Base-by-base conservation (phyloP, 2,113 vertebrate species). In the Periophthalmus modestus region DNA sequence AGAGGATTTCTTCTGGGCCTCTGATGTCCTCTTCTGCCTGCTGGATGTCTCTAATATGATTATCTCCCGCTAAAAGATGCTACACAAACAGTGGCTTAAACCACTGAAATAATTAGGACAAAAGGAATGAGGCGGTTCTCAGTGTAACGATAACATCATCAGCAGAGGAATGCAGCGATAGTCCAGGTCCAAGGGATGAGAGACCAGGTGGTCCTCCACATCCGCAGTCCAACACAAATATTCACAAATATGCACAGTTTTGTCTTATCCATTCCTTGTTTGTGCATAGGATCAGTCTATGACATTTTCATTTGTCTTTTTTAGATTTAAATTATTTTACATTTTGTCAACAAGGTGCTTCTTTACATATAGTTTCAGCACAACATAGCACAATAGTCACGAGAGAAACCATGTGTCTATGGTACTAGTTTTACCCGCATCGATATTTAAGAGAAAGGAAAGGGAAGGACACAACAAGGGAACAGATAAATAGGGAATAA, bases 341-440 rank as follows among this genome's bases (percentile, higher is more conserved):
- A 89, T 90, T 86, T 86, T 81, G 87, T 93, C 88, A 72, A 93
- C 94, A 96, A 97, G 94, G 95, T 97, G 96, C 95, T 95, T 95
- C 94, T 95, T 94, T 90, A 94, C 93, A 93, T 91, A 83, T 84
- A 90, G 85, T 92, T 92, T 95, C 85, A 93, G 92, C 93, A 93
- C 93, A 91, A 93, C 92, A 93, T 95, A 93, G 78, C 93, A 95
- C 94, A 93, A 93, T 92, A 93, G 94, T 95, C 94, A 95, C 89
- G 79, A 92, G 88, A 91, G 80, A 91, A 94, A 94, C 92, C 72
- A 93, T 94, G 94, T 94, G 93, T 93, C 93, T 93, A 93, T 92
- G 93, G 94, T 94, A 91, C 93, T 93, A 90, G 75, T 87, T 82
- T n/a, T 95, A 96, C 96, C 97, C 96, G 96, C 96, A 96, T 97